Conservation (phyloP, 2,113 vertebrate genomes). For the Isichthys henryi region DNA sequence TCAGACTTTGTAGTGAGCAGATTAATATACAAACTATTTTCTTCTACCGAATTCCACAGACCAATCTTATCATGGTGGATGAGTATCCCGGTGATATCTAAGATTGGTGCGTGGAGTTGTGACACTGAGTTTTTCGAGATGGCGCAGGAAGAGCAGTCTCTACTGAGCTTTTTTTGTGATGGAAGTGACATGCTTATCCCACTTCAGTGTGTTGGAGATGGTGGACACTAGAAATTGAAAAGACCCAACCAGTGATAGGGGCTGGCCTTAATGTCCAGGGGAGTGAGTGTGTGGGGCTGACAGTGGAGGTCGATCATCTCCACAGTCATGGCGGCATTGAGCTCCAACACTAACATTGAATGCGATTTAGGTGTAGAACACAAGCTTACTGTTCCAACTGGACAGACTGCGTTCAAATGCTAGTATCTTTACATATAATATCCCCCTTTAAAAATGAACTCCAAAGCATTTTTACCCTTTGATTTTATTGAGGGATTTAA, state of each 20-base stretch:
- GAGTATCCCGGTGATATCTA: background rate
- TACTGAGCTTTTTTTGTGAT: background rate
- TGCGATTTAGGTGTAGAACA: background rate
- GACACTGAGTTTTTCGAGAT: background rate
- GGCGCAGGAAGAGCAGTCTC: background rate
- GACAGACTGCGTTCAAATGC: background rate
- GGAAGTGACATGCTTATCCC: background rate
- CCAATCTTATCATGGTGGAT: background rate
- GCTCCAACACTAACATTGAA: background rate
- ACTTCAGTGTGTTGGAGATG: background rate
- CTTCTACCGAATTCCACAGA: background rate
- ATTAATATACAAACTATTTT: background rate
- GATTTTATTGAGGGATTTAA: constrained; percentile 43
- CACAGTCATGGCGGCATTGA: background rate
- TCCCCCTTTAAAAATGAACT: background rate
- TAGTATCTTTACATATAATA: background rate
- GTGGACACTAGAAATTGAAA: no score
- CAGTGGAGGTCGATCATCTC: background rate
- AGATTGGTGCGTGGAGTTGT: background rate
- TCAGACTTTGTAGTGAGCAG: background rate
- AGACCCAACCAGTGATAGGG: background rate
- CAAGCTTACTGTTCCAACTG: background rate
- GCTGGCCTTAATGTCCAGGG: background rate
- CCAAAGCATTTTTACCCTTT: background rate
- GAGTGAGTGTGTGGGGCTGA: background rate